Evolutionary conservation across 2,888 invertebrate species (phyloP).

Genomic region (Limnephilus auricula): DNA sequence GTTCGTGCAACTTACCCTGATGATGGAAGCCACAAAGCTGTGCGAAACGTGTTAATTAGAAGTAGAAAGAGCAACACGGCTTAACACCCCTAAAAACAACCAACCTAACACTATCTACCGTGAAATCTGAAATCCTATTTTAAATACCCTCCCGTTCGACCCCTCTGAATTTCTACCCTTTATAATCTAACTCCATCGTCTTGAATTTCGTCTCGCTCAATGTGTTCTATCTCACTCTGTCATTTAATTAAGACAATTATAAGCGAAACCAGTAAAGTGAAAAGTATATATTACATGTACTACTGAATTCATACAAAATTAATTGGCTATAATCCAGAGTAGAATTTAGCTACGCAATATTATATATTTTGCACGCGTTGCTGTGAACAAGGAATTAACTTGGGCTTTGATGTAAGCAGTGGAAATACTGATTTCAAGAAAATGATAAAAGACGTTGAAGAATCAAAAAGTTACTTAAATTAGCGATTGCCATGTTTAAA

Average conservation of each 20-base stretch:
- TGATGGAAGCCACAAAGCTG: background rate
- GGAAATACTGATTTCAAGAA: no score
- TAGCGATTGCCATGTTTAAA: no score
- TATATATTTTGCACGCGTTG: background rate
- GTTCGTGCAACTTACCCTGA: background rate
- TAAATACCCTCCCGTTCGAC: background rate
- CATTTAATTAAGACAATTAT: background rate
- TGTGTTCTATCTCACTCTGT: background rate
- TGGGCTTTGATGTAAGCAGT: no score
- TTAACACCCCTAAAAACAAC: background rate
- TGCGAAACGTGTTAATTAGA: background rate
- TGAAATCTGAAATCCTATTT: background rate
- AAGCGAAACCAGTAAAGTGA: background rate
- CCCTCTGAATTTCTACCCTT: background rate
- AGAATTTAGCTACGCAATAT: background rate
- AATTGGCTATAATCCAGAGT: background rate
- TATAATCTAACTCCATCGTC: background rate
- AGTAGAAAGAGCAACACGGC: background rate
- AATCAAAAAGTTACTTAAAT: no score
- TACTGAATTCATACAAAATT: background rate
- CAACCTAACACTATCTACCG: background rate
- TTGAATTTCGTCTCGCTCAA: background rate
- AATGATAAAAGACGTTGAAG: no score
- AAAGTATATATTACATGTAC: background rate
- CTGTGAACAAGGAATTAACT: background rate